Base-by-base conservation (phyloP, 2,797 vertebrate genomes). In the Champsocephalus gunnari region DNA sequence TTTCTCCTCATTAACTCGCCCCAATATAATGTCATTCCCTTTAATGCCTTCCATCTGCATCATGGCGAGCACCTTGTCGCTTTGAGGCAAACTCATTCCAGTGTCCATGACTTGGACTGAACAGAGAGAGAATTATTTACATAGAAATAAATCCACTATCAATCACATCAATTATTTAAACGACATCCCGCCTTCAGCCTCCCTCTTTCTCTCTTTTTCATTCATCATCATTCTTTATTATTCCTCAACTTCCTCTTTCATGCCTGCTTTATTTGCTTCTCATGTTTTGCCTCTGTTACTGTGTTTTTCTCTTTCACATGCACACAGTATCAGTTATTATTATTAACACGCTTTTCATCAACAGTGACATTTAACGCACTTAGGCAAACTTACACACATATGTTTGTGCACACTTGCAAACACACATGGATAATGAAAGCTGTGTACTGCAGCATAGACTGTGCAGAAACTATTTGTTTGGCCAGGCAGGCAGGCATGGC, bases 341-440 rank as follows among this genome's bases (percentile, higher is more conserved):
- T 86, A 89, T 90, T 88, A 76, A 91, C 60, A 55, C 8, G 74
- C 84, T 84, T 77, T 89, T 88, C 76, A 86, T 88, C 83, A 89
- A 50, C 72, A 11, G 69, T 69, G 77, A 86, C 84, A 82, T 88
- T 89, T 83, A 75, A 80, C 80, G 77, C 81, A 56, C 67, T 76
- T 74, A 48, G 60, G 72, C 79, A 66, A 13, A 64, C 80, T 60
- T 73, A 77, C 61, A 59, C 73, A 66, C 63, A 41, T 45, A 64
- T 63, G 57, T 61, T 32, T 21, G 47, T 12, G 47, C 80, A 56
- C 68, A 61, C 66, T 58, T 44, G 9, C 70, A 19, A 8, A 66
- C 80, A 65, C 83, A 65, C 65, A 75, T 84, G 72, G 73, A 79
- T 87, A 77, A 81, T 88, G 89, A 75, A 84, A 73, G 77, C 63